These are phyloP conservation scores for Clarias laeviceps DNA, from an alignment of 2,797 vertebrate genomes.

Conservation along the genomic window DNA sequence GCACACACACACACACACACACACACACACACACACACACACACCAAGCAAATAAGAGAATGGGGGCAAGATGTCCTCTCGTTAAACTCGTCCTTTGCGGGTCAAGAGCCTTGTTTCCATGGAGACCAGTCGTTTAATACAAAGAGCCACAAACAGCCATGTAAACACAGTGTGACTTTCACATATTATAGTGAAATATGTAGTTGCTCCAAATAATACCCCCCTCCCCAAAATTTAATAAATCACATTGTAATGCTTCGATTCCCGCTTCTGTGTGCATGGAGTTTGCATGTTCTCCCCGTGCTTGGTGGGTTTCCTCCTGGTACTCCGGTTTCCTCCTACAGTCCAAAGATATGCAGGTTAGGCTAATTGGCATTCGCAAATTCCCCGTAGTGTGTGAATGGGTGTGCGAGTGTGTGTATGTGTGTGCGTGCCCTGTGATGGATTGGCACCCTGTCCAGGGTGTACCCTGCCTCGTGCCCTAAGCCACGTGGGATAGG, in stretches of 20 bases:
- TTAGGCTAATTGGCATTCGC: too few relatives aligned
- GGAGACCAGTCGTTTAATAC: slow-evolving; percentile 27
- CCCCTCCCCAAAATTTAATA: not conserved
- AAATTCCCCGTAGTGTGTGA: too few relatives aligned
- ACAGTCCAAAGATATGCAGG: too few relatives aligned
- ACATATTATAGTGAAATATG: not conserved
- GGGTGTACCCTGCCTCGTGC: too few relatives aligned
- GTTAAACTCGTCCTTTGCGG: slow-evolving; percentile 37
- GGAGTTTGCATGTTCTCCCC: too few relatives aligned
- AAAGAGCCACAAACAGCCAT: not conserved
- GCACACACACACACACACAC: not conserved
- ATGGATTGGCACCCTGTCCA: too few relatives aligned
- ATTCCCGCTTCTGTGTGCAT: too few relatives aligned
- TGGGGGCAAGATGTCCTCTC: slow-evolving; percentile 32
- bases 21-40: slow-evolving; percentile 1
- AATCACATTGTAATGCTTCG: not conserved
- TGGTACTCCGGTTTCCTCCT: too few relatives aligned
- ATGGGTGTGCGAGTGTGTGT: too few relatives aligned
- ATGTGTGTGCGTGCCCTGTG: too few relatives aligned
- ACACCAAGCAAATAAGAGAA: slow-evolving; percentile 26
- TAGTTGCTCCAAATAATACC: not conserved
- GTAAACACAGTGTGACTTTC: slow-evolving; percentile 15
- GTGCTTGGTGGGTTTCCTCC: too few relatives aligned
- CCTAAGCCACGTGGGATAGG: too few relatives aligned
- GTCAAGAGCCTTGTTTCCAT: slow-evolving; percentile 48